Evolutionary conservation across 1,140 invertebrate species (phyloP).

Genomic region (Drosophila tsacasi): DNA sequence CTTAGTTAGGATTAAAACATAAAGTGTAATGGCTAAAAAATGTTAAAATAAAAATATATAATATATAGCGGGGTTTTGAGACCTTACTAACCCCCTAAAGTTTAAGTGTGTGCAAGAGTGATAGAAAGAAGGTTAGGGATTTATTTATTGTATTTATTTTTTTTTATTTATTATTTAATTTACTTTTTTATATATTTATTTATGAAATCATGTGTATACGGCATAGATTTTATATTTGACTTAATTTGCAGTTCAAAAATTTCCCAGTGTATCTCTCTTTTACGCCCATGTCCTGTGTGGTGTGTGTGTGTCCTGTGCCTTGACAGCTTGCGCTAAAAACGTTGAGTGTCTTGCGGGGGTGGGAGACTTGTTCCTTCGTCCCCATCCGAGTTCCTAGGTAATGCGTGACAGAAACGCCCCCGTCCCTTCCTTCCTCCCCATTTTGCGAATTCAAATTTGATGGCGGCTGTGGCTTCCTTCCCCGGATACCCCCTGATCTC

Average conservation of each 20-base stretch:
- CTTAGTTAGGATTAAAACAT: too few species aligned
- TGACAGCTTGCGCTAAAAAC: constrained; percentile 76
- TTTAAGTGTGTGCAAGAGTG: background rate
- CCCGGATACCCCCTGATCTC: constrained; percentile 2
- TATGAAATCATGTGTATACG: too few species aligned
- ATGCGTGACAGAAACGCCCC: constrained; percentile 69
- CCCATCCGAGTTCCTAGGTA: constrained; percentile 56
- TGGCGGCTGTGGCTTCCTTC: constrained; percentile 65
- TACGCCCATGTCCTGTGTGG: constrained; percentile 12
- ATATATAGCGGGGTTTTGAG: background rate
- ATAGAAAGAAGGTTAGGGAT: background rate
- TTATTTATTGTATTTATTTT: too few species aligned
- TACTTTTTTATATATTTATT: too few species aligned
- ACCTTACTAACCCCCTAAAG: background rate
- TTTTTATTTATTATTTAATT: too few species aligned
- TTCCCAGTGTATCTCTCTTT: background rate
- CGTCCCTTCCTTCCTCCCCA: constrained; percentile 5
- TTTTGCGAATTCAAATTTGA: constrained; percentile 77
- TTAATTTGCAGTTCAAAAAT: background rate
- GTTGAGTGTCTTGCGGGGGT: constrained; percentile 63
- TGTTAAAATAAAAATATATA: background rate
- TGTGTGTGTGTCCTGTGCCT: constrained; percentile 31
- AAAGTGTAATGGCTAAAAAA: background rate
- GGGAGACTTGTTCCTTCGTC: constrained; percentile 21
- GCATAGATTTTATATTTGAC: too few species aligned